Evolutionary conservation across 1,140 invertebrate genomes (phyloP).

Genomic region (Lepidurus apus): DNA sequence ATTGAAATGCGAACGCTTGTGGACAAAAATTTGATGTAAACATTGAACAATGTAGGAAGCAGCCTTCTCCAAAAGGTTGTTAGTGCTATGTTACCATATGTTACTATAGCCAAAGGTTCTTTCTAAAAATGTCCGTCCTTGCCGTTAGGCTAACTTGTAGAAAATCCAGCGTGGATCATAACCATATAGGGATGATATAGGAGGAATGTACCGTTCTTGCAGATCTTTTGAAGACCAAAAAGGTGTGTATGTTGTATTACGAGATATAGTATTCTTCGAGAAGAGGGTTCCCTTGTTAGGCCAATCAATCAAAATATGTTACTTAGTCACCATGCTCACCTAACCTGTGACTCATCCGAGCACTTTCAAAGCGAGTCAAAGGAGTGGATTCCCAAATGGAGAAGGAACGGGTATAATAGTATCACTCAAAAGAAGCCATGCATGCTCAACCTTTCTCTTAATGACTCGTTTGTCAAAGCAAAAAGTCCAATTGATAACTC

Average conservation of each 20-base stretch:
- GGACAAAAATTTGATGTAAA: background rate
- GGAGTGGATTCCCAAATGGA: background rate
- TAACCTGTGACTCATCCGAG: slow-evolving; percentile 8
- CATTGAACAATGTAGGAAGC: background rate
- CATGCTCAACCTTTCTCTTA: slow-evolving; percentile 1
- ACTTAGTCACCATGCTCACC: background rate
- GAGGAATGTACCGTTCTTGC: background rate
- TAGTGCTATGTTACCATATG: slow-evolving; percentile 8
- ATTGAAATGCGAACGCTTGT: background rate
- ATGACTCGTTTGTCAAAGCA: background rate
- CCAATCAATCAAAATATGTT: background rate
- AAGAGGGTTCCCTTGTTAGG: background rate
- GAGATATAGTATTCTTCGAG: background rate
- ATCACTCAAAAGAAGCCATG: background rate
- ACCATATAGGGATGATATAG: background rate
- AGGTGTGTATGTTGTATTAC: background rate
- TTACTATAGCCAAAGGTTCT: background rate
- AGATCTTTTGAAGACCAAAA: background rate
- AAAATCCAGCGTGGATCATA: background rate
- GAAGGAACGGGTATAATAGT: background rate
- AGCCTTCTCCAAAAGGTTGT: background rate
- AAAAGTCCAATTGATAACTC: background rate
- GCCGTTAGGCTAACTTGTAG: slow-evolving; percentile 4
- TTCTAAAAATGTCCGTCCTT: slow-evolving; percentile 14
- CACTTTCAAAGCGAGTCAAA: background rate